Evolutionary conservation across 1,140 invertebrate genomes (phyloP).

Genomic region (Anoplolepis gracilipes): DNA sequence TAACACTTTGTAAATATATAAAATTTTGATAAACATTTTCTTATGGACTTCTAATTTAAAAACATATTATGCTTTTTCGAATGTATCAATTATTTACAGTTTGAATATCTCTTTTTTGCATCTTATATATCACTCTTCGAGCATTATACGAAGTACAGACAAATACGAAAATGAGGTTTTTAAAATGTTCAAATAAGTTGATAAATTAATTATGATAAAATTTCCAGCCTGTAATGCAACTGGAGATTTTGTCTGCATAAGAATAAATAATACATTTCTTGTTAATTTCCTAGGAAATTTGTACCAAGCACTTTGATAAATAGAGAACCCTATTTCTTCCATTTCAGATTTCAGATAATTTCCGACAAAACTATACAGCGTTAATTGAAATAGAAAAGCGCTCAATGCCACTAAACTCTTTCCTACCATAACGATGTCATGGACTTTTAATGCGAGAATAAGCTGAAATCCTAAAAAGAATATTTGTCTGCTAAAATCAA

Average conservation of each 20-base stretch:
- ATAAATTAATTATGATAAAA: conserved; percentile 54
- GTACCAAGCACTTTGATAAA: no score
- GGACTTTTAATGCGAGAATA: conserved; percentile 35
- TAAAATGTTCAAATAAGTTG: conserved; percentile 62
- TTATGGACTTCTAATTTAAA: no score
- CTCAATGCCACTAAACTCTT: no score
- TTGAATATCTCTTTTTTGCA: not conserved
- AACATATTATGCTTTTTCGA: no score
- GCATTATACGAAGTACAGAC: conserved; percentile 62
- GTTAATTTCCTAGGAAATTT: not conserved
- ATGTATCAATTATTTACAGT: no score
- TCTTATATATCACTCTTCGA: conserved; percentile 25
- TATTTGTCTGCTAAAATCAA: not conserved
- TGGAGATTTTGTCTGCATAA: conserved; percentile 39
- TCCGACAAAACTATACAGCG: no score
- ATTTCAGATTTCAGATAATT: no score
- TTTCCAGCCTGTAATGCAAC: conserved; percentile 34
- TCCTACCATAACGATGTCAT: not conserved
- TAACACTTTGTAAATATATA: no score
- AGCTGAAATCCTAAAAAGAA: conserved; percentile 65
- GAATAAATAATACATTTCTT: conserved; percentile 32
- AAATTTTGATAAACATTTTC: no score
- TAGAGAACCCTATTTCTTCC: conserved; percentile 22
- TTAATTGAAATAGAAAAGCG: no score
- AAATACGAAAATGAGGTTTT: conserved; percentile 67